phyloP scores from a whole-genome alignment of 2,113 vertebrate species.

The Atlantisia rogersi region DNA sequence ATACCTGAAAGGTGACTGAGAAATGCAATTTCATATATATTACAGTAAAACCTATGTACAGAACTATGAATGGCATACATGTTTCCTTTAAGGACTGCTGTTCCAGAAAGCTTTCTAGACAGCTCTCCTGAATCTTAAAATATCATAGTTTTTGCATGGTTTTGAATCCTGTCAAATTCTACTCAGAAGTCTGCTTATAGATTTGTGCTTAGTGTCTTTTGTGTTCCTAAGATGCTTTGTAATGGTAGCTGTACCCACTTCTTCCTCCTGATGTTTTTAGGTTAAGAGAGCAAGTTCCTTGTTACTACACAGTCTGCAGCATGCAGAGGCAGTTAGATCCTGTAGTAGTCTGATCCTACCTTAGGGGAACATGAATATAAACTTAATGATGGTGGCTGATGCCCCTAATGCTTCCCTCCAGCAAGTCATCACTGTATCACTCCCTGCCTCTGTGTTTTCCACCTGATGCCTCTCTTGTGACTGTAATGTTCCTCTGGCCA shows the following conservation, averaged over 20 bases:
- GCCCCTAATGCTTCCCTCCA: neutral
- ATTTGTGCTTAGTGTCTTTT: neutral
- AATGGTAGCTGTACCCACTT: neutral
- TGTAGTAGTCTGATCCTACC: neutral
- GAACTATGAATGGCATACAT: neutral
- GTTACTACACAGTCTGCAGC: neutral
- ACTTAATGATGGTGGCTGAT: neutral
- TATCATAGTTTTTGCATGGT: neutral
- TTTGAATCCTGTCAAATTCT: neutral
- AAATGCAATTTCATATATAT: neutral
- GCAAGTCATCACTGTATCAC: neutral
- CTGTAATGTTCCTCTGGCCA: neutral
- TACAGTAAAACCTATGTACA: neutral
- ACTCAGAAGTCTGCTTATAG: neutral
- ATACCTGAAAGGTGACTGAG: neutral
- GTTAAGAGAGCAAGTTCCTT: neutral
- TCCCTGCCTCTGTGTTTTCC: neutral
- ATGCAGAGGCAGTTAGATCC: neutral
- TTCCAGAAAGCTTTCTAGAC: neutral
- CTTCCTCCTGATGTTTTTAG: neutral
- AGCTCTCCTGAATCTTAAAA: neutral
- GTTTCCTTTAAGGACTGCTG: neutral
- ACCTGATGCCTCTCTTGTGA: neutral
- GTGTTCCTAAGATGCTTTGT: neutral
- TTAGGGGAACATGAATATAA: neutral